Base-by-base conservation (phyloP, 30 jellyfish, hydroid and myxozoan species). In the Hydra vulgaris region DNA sequence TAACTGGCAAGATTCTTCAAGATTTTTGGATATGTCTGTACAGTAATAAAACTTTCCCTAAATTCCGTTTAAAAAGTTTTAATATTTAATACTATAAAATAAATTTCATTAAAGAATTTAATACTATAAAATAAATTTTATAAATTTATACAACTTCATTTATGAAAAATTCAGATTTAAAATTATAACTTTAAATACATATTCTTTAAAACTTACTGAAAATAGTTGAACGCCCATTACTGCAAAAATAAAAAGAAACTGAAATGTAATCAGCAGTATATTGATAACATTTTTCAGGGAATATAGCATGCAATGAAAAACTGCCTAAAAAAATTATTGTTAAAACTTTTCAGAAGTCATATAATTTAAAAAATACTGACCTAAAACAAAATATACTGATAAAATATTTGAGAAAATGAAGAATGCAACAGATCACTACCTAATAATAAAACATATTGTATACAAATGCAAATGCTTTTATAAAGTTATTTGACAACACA, bases 151-250 rank as follows among this genome's bases (percentile, higher is more conserved):
- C n/a, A n/a, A n/a, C n/a, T n/a, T n/a, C n/a, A n/a, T n/a, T n/a
- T n/a, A n/a, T n/a, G n/a, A n/a, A n/a, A n/a, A n/a, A n/a, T n/a
- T n/a, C n/a, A n/a, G n/a, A n/a, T n/a, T n/a, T n/a, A n/a, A n/a
- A n/a, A n/a, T n/a, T n/a, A n/a, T n/a, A n/a, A n/a, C n/a, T n/a
- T n/a, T n/a, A n/a, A n/a, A n/a, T n/a, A n/a, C n/a, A n/a, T n/a
- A n/a, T n/a, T n/a, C n/a, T n/a, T n/a, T n/a, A n/a, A 24, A 23
- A 79, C 95, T 23, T 82, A 90, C 97, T 79, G 95, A 89, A 76
- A 91, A 91, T 26, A 91, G 76, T 78, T 91, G 97, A 15, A 91
- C 97, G 16, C 97, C 97, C 86, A 91, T 91, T 1, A 87, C 97
- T 18, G 97, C 70, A 76, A 91, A 91, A n/a, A 91, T 87, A 26